Base-by-base conservation (phyloP, 1,140 invertebrate genomes). In the Nixonia krombeini region DNA sequence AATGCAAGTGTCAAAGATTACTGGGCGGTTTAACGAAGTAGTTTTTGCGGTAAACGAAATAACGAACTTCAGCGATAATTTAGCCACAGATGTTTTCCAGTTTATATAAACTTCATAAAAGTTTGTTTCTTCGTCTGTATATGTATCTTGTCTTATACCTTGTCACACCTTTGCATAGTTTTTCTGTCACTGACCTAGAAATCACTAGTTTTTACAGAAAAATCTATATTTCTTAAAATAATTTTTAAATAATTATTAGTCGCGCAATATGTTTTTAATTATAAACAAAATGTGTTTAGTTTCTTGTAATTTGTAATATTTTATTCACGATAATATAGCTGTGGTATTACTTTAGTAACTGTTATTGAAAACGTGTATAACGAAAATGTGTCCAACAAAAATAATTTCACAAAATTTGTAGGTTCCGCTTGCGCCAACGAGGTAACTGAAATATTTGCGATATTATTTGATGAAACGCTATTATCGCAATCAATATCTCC, bases 1-100 rank as follows among this genome's bases (percentile, higher is more conserved):
- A 12, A 26, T 26, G 12, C 26, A 16, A 33, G 18, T 1, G 29
- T 37, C 10, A 23, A 33, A 44, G 51, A 40, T 10, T 17, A 26
- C 31, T 16, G 2, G 25, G 21, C 49, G 44, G 37, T n/a, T 26
- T 57, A 50, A 55, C 46, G 52, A 63, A 50, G 33, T 25, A 33
- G 62, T 79, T 80, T 75, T 75, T 77, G 59, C 28, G 28, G 33
- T 23, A 33, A 56, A 55, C 49, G 56, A 72, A 74, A 75, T 71
- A 70, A 45, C 65, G 64, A 82, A 80, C 70, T 82, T 64, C 16
- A 55, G 45, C 61, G 71, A 80, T 81, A 80, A 81, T 81, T 82
- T 75, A 80, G 47, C 74, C 78, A 75, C 79, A 82, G 79, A 73
- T 82, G 77, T 56, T 50, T 42, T 45, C 49, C 70, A 49, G 72